A percentile compares a stretch with the other conserved stretches of the same genome.
These are phyloP conservation scores for Macaca nemestrina DNA, from an alignment of 2,113 vertebrate species.

Conservation along the genomic window DNA sequence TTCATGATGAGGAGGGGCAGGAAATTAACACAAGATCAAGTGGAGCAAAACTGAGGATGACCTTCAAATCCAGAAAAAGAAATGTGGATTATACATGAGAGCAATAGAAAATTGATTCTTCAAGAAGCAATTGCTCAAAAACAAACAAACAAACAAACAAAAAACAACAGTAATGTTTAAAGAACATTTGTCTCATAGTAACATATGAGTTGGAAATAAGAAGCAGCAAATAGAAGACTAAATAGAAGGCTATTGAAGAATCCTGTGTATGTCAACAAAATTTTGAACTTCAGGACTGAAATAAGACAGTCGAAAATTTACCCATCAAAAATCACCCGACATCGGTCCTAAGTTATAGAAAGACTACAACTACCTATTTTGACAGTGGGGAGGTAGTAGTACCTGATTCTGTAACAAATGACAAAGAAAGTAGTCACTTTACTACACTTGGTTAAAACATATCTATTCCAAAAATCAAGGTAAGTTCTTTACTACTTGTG, in stretches of 20 bases:
- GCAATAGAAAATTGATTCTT: neutral
- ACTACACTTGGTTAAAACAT: neutral
- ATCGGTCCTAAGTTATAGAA: neutral
- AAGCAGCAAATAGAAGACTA: slow-evolving; percentile 39
- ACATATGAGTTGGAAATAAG: slow-evolving; percentile 33
- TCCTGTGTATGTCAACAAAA: neutral
- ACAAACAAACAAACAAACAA: neutral
- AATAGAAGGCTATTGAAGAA: slow-evolving; percentile 19
- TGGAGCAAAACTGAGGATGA: neutral
- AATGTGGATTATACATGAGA: neutral
- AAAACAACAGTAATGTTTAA: neutral
- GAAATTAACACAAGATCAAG: neutral
- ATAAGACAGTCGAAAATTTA: neutral
- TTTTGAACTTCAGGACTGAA: neutral
- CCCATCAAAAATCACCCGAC: neutral
- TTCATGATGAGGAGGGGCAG: neutral
- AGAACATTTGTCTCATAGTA: slow-evolving; percentile 38
- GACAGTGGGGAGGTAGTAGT: neutral
- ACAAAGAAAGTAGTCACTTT: neutral
- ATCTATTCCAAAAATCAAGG: neutral
- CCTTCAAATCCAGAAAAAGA: neutral
- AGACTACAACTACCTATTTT: neutral
- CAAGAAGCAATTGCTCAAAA: slow-evolving; percentile 10
- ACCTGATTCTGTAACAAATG: neutral
- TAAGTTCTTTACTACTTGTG: neutral